Evolutionary conservation across 2,797 vertebrate genomes (phyloP).

Genomic region (Okamejei kenojei): DNA sequence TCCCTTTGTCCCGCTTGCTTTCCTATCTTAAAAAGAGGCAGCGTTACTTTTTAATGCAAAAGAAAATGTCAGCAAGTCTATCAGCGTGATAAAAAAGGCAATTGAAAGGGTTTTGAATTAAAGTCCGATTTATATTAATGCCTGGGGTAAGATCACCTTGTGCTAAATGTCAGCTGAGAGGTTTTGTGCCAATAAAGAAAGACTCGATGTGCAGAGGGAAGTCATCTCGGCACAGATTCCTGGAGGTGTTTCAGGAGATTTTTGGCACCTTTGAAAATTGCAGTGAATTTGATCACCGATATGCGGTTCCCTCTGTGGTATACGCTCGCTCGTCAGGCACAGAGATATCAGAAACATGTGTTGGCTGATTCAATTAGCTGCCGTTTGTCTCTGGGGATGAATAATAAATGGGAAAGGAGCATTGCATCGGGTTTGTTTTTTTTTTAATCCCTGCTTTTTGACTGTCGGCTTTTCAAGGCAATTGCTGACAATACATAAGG

Average conservation of each 20-base stretch:
- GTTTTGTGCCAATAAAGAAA: neutral
- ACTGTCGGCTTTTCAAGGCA: neutral
- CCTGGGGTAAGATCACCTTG: neutral
- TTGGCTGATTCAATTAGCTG: neutral
- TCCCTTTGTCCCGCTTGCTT: neutral
- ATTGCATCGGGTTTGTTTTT: neutral
- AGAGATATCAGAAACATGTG: neutral
- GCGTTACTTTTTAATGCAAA: neutral
- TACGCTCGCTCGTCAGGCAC: neutral
- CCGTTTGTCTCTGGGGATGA: neutral
- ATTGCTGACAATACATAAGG: neutral
- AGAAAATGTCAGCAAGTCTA: neutral
- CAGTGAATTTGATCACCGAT: neutral
- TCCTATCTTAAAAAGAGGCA: neutral
- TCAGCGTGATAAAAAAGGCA: neutral
- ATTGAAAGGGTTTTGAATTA: neutral
- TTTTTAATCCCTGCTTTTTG: neutral
- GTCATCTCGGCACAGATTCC: neutral
- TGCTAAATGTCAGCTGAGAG: neutral
- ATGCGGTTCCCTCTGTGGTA: neutral
- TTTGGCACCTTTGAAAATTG: neutral
- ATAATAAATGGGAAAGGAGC: neutral
- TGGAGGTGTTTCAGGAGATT: neutral
- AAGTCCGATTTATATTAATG: neutral
- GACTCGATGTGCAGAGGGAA: neutral